A percentile compares a stretch with the other conserved stretches of the same genome.
Conservation (phyloP, 2,797 vertebrate species). For the Tadarida brasiliensis region DNA sequence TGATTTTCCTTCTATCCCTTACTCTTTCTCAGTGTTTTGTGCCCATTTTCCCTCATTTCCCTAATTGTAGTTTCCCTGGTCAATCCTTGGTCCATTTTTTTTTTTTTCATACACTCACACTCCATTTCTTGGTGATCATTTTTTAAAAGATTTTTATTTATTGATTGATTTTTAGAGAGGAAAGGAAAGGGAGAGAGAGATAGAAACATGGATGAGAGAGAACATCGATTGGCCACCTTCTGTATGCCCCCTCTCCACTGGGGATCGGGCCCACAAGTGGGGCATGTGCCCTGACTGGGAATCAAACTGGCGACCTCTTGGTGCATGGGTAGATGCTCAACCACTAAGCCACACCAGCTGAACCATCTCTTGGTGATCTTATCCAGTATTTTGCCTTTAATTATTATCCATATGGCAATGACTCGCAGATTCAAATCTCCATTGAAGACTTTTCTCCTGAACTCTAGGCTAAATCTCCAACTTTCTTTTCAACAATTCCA, state of each 20-base stretch:
- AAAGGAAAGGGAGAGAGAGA: no score
- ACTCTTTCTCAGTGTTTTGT: background rate
- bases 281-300: no score
- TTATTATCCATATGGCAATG: background rate
- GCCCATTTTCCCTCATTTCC: background rate
- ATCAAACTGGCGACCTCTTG: no score
- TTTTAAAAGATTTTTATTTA: no score
- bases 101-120: background rate
- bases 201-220: no score
- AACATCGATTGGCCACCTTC: no score
- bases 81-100: background rate
- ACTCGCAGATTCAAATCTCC: background rate
- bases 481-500: background rate
- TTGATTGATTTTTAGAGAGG: no score
- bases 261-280: no score
- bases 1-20: background rate
- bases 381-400: background rate
- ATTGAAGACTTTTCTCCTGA: background rate
- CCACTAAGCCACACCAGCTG: no score
- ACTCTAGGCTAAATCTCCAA: background rate
- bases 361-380: background rate
- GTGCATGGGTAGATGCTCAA: no score
- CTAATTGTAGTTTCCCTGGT: background rate
- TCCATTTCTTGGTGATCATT: background rate
- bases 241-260: no score